Conservation (phyloP, 92 coral and sea anemone genomes). For the Parazoanthus darwini region DNA sequence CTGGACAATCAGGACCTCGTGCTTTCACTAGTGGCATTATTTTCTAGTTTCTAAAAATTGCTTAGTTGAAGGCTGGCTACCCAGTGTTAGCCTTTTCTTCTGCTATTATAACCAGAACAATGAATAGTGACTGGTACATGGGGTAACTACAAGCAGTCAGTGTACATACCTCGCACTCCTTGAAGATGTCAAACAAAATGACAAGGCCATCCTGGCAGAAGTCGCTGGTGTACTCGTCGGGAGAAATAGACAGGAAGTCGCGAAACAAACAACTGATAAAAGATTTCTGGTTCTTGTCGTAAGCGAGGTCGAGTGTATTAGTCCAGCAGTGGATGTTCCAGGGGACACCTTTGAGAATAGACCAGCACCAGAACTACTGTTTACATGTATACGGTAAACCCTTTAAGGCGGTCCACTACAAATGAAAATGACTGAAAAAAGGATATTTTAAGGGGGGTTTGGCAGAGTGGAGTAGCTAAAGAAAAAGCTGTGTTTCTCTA, state of each 20-base stretch:
- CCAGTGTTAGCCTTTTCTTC: background rate
- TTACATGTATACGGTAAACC: too few species aligned
- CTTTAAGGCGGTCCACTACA: too few species aligned
- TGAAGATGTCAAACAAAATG: slow-evolving; percentile 70
- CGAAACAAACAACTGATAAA: slow-evolving; percentile 71
- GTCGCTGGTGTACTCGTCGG: slow-evolving; percentile 70
- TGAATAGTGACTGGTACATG: too few species aligned
- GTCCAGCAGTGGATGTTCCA: slow-evolving; percentile 92
- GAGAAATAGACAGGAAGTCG: slow-evolving; percentile 80
- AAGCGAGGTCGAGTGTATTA: slow-evolving; percentile 66
- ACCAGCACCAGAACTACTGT: background rate
- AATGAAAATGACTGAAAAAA: too few species aligned
- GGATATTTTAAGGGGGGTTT: too few species aligned
- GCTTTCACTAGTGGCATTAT: too few species aligned
- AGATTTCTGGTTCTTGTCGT: slow-evolving; percentile 61
- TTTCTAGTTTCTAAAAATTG: too few species aligned
- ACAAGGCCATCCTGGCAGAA: slow-evolving; percentile 87
- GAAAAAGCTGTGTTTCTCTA: too few species aligned
- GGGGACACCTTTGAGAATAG: slow-evolving; percentile 62
- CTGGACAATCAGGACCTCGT: too few species aligned
- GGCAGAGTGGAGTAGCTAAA: too few species aligned
- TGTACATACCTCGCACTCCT: slow-evolving; percentile 78
- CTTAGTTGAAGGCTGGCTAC: background rate
- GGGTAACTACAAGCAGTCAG: background rate
- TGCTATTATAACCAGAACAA: background rate